Evolutionary conservation across 1,140 invertebrate species (phyloP).

Genomic region (Anastrepha obliqua): DNA sequence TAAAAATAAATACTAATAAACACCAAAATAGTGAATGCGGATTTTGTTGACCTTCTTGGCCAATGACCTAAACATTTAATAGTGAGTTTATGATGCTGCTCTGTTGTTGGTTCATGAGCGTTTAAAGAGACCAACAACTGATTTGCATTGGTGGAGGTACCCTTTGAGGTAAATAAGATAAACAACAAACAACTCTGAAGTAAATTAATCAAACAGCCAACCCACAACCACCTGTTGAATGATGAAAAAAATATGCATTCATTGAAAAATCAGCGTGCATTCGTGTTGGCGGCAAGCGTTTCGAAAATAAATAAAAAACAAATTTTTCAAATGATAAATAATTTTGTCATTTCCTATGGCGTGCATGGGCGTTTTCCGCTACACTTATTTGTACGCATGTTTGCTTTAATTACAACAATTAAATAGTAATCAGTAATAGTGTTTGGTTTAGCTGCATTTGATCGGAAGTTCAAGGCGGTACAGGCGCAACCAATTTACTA

Average conservation of each 20-base stretch:
- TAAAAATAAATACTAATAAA: background rate
- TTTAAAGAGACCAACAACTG: slow-evolving; percentile 32
- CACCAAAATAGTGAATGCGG: background rate
- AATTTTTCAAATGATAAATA: slow-evolving; percentile 19
- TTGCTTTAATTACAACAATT: slow-evolving; percentile 30
- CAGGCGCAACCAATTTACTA: background rate
- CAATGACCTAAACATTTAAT: background rate
- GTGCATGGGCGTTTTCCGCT: slow-evolving; percentile 25
- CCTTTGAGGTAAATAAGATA: background rate
- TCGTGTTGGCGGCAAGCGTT: background rate
- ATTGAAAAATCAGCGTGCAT: slow-evolving; percentile 11
- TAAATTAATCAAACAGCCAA: background rate
- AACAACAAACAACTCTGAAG: too few species aligned
- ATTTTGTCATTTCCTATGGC: background rate
- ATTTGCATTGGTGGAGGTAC: background rate
- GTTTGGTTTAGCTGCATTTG: slow-evolving; percentile 4
- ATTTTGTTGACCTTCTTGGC: slow-evolving; percentile 24
- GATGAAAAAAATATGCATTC: background rate
- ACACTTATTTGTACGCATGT: background rate
- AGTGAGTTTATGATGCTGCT: background rate
- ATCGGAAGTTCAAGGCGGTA: slow-evolving; percentile 11
- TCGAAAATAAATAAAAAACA: background rate
- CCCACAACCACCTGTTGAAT: background rate
- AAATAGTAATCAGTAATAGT: slow-evolving; percentile 24
- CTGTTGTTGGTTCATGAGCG: slow-evolving; percentile 21